Evolutionary conservation across 30 jellyfish, hydroid and myxozoan genomes (phyloP), one percentile per base, ranked within the genome.

Genomic region (Hydractinia symbiolongicarpus): DNA sequence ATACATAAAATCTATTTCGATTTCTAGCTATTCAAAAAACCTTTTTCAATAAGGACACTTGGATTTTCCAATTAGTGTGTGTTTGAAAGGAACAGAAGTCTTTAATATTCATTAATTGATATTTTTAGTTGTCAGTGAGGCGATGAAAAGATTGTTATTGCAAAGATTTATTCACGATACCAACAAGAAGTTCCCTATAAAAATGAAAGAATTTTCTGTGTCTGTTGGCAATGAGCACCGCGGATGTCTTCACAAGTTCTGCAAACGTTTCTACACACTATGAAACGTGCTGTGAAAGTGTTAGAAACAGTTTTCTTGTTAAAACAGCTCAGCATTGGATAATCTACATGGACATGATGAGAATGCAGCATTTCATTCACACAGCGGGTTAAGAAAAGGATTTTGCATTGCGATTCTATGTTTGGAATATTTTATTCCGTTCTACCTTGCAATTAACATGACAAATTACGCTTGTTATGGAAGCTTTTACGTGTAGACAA

Each of bases 271-370:
- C 16, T 60, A 55, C 49, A 3, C 21, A 53, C 14, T 57, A 82
- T 83, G 49, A 69, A n/a, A 73, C 54, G 20, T 82, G 1, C 67
- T 56, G 75, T 8, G 79, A 68, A 7, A 51, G 51, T 14, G 54
- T 57, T 7, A 16, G 89, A 70, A 55, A 54, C 4, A 84, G 89
- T n/a, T 53, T 54, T 7, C 84, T 16, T 57, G 84, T 78, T 5
- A 82, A 55, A 44, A 82, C 89, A 17, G 81, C 73, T 21, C 84
- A 82, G 66, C 67, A 40, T 62, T 82, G 89, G 83, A 0, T 82
- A 7, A 10, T 14, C 69, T 5, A 82, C 52, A 51, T 54, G 52
- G 84, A 82, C 61, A n/a, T 82, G 9, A 54, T 82, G 50, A 58
- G 75, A 21, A 7, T 11, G 14, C 82, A 57, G 5, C 74, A 54